phyloP scores from a whole-genome alignment of 2,888 invertebrate genomes.

The Buathra laborator region DNA sequence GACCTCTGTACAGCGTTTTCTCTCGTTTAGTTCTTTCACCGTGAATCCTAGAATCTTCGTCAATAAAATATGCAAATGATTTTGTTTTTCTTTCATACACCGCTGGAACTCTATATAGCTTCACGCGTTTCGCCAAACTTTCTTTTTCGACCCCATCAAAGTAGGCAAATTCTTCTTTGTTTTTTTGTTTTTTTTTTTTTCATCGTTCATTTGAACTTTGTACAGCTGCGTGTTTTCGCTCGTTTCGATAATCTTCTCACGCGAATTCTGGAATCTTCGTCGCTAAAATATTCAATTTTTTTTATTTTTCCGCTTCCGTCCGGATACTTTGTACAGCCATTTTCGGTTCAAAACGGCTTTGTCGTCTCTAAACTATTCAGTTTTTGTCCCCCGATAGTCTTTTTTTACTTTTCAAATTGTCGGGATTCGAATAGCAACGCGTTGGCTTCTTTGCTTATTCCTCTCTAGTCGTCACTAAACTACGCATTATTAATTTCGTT shows the following conservation, averaged over 20 bases:
- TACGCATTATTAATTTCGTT: not conserved
- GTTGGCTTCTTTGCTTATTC: not conserved
- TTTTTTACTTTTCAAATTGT: not conserved
- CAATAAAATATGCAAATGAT: no score
- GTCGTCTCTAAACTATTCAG: not conserved
- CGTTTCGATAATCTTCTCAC: not conserved
- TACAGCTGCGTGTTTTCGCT: not conserved
- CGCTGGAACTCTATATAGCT: no score
- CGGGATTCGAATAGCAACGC: not conserved
- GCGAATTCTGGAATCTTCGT: not conserved
- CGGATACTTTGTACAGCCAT: not conserved
- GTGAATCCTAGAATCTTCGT: not conserved
- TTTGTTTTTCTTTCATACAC: no score
- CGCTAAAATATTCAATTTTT: constrained; percentile 5
- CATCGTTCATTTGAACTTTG: not conserved
- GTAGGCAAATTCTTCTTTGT: not conserved
- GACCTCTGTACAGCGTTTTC: constrained; percentile 41
- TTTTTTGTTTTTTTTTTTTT: not conserved
- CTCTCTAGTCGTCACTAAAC: not conserved
- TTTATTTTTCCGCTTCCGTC: not conserved
- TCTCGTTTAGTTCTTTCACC: not conserved
- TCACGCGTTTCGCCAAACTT: not conserved
- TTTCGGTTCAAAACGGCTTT: not conserved
- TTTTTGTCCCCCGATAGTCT: not conserved
- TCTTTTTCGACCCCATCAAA: not conserved